Evolutionary conservation across 1,140 invertebrate species (phyloP).

Genomic region (Cheumatopsyche charites): DNA sequence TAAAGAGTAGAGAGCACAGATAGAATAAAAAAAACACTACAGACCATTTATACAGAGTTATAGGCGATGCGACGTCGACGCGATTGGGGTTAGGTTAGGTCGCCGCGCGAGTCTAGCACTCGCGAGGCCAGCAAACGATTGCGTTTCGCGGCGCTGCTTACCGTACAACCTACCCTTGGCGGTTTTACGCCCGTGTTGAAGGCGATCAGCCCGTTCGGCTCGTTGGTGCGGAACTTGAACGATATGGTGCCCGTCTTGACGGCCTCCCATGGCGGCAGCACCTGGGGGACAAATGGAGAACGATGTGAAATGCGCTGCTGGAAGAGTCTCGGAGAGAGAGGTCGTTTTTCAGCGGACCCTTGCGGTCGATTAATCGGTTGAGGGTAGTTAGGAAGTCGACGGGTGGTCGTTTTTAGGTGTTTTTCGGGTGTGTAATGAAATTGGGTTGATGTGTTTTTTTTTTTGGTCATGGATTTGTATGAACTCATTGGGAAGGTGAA

Average conservation of each 20-base stretch:
- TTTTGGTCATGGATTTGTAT: too few relatives aligned
- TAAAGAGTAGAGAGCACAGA: too few relatives aligned
- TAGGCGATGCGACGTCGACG: constrained; percentile 44
- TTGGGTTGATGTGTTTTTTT: too few relatives aligned
- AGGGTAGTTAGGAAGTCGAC: too few relatives aligned
- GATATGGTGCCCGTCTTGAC: constrained; percentile 85
- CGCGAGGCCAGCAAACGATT: constrained; percentile 32
- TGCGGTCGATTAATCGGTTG: too few relatives aligned
- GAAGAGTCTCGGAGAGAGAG: too few relatives aligned
- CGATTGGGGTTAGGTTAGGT: constrained; percentile 47
- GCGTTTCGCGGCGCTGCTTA: constrained; percentile 57
- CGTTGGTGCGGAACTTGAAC: constrained; percentile 93
- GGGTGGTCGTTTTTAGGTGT: too few relatives aligned
- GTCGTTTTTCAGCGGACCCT: too few relatives aligned
- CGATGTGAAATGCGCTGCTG: too few relatives aligned
- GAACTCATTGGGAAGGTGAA: too few relatives aligned
- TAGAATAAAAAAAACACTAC: constrained; percentile 36
- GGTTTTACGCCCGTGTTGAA: constrained; percentile 86
- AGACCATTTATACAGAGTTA: constrained; percentile 43
- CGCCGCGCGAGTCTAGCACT: constrained; percentile 35
- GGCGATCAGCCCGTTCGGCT: constrained; percentile 91
- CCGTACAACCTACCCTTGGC: constrained; percentile 70
- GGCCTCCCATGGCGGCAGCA: constrained; percentile 86
- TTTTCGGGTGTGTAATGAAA: too few relatives aligned
- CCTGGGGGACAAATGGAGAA: constrained; percentile 60